Base-by-base conservation (phyloP, 1,140 invertebrate genomes). In the Drosophila littoralis region DNA sequence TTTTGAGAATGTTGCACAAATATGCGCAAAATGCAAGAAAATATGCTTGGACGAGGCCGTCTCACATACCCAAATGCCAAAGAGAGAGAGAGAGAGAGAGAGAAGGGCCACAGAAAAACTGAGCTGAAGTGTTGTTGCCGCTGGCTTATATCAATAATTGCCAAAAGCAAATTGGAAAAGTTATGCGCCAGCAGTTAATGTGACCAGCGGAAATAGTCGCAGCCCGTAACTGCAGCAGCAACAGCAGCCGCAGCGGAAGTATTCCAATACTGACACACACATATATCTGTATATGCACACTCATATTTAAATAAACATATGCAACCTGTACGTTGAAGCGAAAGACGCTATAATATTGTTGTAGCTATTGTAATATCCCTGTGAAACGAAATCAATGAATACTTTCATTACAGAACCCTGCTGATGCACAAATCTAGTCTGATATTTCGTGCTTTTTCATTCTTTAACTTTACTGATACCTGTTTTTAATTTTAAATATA, bases 151-250 rank as follows among this genome's bases (percentile, higher is more conserved):
- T 85, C 86, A 90, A 90, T 90, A 90, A 90, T 90, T 90, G 86
- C 86, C 81, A 77, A 90, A 90, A 90, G 86, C 86, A 90, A 90
- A 90, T 90, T 90, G 86, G 86, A 90, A 90, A 90, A 90, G 86
- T 90, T 90, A 90, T 90, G 79, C 86, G 83, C 77, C 82, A 82
- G 86, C 76, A 83, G 84, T 85, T 90, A 85, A 90, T 90, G 86
- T 77, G 81, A 78, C 81, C 83, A 88, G 76, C 79, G 81, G 79
- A 85, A 90, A 90, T 85, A 90, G 80, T 84, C 73, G 77, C 68
- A 90, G 65, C 59, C 64, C 66, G 70, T 79, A 77, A 73, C 72
- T 73, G 75, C 75, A 81, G 64, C 70, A 28, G 22, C 22, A 35
- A 8, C 63, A 28, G 42, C 28, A 90, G 79, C 77, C 72, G 66